Evolutionary conservation across 2,888 invertebrate genomes (phyloP), one percentile per base, ranked within the genome.

Genomic region (Ellobium chinense): DNA sequence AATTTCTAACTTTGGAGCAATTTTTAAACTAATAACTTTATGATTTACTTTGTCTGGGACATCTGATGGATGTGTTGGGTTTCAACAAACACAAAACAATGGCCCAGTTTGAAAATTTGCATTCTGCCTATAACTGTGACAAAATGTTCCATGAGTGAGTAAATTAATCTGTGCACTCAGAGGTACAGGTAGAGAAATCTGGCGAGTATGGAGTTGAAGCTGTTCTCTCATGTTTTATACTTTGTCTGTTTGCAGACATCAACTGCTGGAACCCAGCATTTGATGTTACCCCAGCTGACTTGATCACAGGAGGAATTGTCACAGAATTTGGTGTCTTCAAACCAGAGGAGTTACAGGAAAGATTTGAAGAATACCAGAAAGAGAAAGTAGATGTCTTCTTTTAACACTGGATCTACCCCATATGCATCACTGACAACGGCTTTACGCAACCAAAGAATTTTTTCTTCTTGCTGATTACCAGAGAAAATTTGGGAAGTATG

Each of bases 191-290:
- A n/a, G n/a, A n/a, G n/a, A n/a, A n/a, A n/a, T n/a, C n/a, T n/a
- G n/a, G n/a, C n/a, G n/a, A n/a, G n/a, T n/a, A n/a, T n/a, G n/a
- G n/a, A n/a, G n/a, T n/a, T n/a, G n/a, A n/a, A n/a, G n/a, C n/a
- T n/a, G n/a, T 54, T 70, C 21, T 31, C 12, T 27, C 21, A 24
- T 66, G 29, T 31, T 27, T 7, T 31, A 31, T 66, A n/a, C n/a
- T n/a, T n/a, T n/a, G n/a, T 69, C n/a, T n/a, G 18, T 66, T 5
- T 66, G 72, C 93, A 96, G 97, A 97, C 77, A 97, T 98, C 77
- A 94, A 95, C 76, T 98, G 97, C 92, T 99, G 99, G 99, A 99
- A 99, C 94, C 99, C 99, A 73, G 97, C 99, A 0, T 99, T 99
- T 93, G 99, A 99, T 93, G 97, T 99, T 0, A 99, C 99, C 3